Base-by-base conservation (phyloP, 2,888 invertebrate genomes). In the Taphrorychus bicolor region DNA sequence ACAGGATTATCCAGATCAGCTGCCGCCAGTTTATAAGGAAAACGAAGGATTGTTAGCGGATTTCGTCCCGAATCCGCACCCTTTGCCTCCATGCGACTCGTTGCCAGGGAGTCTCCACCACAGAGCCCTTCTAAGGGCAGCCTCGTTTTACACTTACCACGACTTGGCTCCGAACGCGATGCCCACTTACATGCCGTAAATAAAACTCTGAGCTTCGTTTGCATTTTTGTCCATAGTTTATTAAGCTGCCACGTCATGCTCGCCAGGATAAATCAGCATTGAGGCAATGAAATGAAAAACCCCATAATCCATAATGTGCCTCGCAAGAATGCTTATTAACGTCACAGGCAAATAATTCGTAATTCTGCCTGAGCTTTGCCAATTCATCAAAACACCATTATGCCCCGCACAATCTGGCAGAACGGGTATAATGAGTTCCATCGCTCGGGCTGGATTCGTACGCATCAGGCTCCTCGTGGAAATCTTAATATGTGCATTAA, bases 401-500 rank as follows among this genome's bases (percentile, higher is more conserved):
- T 77, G 74, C 70, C 45, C 66, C 73, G 70, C 74, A 74, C 74
- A 69, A 74, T 73, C 67, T 73, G 75, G 72, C 71, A 76, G 32
- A 67, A 65, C 14, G 18, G 41, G 69, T 64, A n/a, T n/a, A 69
- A 69, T 69, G 69, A 69, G 69, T 69, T 69, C 52, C 57, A 32
- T 51, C 48, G 42, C n/a, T n/a, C 41, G 21, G 23, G 41, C 53
- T 73, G 68, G 61, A 66, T 71, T 54, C 62, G 58, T 61, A 57
- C 71, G 72, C 73, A 73, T 61, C 59, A 66, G 59, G 54, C 73
- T 75, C 79, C 73, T 75, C 79, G 77, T 22, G 49, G 22, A 78
- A 77, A 78, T 79, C 80, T 81, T 80, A 81, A 80, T 81, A 80
- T 79, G 79, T 81, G 81, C 82, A 82, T 82, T 82, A 82, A 82